Evolutionary conservation across 2,113 vertebrate genomes (phyloP).

Genomic region (Strix uralensis): DNA sequence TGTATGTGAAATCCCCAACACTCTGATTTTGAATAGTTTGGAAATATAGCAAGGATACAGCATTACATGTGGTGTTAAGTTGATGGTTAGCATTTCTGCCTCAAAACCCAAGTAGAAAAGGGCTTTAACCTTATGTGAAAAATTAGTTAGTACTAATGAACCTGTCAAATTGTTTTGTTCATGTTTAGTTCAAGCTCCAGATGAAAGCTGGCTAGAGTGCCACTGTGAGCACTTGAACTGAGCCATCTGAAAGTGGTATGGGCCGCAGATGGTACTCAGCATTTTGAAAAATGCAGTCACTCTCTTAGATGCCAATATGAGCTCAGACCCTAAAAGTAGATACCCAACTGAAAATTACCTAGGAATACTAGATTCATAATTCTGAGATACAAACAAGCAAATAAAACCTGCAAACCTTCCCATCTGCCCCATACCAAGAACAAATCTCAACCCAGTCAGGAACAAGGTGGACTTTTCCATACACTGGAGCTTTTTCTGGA

Average conservation of each 20-base stretch:
- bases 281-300: background rate
- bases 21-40: background rate
- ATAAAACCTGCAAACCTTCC: background rate
- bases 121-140: background rate
- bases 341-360: background rate
- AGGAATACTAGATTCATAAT: background rate
- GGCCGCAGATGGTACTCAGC: background rate
- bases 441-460: background rate
- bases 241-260: background rate
- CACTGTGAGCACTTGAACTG: background rate
- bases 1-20: background rate
- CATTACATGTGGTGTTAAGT: background rate
- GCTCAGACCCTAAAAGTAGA: background rate
- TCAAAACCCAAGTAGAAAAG: background rate
- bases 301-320: background rate
- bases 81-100: background rate
- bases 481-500: background rate
- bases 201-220: background rate
- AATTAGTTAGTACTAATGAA: background rate
- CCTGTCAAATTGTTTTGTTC: background rate
- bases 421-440: background rate
- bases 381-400: background rate
- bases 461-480: background rate
- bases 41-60: background rate
- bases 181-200: background rate